Conservation (phyloP, 1,140 invertebrate species). For the Kradibia gibbosae region DNA sequence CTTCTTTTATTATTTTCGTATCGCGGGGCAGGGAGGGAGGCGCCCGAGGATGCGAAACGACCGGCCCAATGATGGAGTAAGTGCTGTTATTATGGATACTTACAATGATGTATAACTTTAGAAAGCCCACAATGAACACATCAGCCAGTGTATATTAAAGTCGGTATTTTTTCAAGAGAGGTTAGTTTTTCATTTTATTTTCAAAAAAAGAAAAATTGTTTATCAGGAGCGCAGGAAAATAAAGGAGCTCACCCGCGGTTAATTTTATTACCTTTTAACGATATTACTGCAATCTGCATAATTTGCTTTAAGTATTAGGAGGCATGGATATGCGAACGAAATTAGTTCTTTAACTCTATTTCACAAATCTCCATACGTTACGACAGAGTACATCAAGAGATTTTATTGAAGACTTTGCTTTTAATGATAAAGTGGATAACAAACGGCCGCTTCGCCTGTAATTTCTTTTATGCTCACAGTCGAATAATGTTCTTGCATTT, state of each 20-base stretch:
- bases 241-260: neutral
- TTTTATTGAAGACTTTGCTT: too few species aligned
- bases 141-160: neutral
- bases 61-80: conserved; percentile 16
- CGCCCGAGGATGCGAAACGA: neutral
- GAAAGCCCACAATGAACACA: neutral
- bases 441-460: too few species aligned
- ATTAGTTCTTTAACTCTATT: neutral
- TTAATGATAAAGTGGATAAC: too few species aligned
- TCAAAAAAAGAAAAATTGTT: neutral
- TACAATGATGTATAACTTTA: conserved; percentile 7
- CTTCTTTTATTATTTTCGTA: conserved; percentile 23
- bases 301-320: neutral
- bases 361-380: neutral
- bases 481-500: too few species aligned
- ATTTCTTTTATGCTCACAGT: too few species aligned
- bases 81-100: conserved; percentile 1
- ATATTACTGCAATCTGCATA: neutral
- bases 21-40: neutral
- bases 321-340: neutral
- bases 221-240: neutral
- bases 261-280: neutral
- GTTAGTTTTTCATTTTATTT: neutral
- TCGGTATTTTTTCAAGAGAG: neutral
- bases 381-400: neutral